These are phyloP conservation scores for Ophion costatus DNA, from an alignment of 2,888 invertebrate species.

Conservation along the genomic window DNA sequence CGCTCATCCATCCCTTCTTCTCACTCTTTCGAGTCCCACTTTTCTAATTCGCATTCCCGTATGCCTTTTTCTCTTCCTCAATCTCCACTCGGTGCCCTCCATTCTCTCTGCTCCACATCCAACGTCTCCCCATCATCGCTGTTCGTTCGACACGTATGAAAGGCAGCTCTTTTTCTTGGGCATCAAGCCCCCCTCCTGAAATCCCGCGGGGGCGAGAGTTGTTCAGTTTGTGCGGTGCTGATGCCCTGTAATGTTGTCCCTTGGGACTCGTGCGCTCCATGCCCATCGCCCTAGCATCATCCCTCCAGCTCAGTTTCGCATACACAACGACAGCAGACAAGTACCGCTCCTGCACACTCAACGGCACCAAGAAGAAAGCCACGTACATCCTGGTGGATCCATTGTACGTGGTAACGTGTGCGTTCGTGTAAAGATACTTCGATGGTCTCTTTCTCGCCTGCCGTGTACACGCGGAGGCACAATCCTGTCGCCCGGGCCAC, in stretches of 20 bases:
- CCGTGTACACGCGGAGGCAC: neutral
- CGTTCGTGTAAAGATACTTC: slow-evolving; percentile 7
- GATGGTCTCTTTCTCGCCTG: slow-evolving; percentile 29
- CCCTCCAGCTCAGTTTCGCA: slow-evolving; percentile 31
- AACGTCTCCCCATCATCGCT: slow-evolving; percentile 83
- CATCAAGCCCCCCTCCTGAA: slow-evolving; percentile 52
- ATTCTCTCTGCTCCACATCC: slow-evolving; percentile 51
- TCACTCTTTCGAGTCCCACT: slow-evolving; percentile 41
- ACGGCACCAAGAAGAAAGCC: slow-evolving; percentile 24
- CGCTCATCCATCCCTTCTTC: slow-evolving; percentile 55
- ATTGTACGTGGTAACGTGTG: slow-evolving; percentile 56
- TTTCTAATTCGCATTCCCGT: slow-evolving; percentile 47
- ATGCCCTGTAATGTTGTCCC: slow-evolving; percentile 82
- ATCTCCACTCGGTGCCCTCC: slow-evolving; percentile 26
- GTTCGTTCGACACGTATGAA: slow-evolving; percentile 81
- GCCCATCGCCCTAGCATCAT: slow-evolving; percentile 55
- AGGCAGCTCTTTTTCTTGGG: slow-evolving; percentile 79
- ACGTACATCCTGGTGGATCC: slow-evolving; percentile 14
- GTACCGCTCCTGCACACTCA: slow-evolving; percentile 56
- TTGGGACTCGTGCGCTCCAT: slow-evolving; percentile 72
- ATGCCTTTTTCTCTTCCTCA: slow-evolving; percentile 19
- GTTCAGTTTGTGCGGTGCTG: slow-evolving; percentile 81
- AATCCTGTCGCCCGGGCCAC: slow-evolving; percentile 20
- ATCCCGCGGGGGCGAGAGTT: slow-evolving; percentile 69
- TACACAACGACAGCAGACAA: slow-evolving; percentile 16